Evolutionary conservation across 2,113 vertebrate species (phyloP), one percentile per base, ranked within the genome.

Genomic region (Trogon surrucura): DNA sequence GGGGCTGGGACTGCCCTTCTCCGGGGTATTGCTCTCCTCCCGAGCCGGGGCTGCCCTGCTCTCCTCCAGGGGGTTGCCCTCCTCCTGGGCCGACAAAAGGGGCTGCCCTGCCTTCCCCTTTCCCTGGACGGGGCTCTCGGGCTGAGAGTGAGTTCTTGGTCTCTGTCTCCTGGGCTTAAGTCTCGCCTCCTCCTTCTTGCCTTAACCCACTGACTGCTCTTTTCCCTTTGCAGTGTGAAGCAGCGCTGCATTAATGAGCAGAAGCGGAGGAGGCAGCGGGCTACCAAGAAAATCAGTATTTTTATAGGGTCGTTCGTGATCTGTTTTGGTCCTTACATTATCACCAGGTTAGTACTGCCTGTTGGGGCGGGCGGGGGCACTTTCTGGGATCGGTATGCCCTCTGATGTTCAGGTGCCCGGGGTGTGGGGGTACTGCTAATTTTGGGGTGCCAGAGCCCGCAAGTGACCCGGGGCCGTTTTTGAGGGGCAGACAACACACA

Each of bases 301-400:
- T 98, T 98, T 96, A 98, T 98, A 50, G 98, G 98, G 27, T 98
- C 99, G 4, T 98, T 98, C 80, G 85, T 98, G 86, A 56, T 98
- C 90, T 98, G 98, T 97, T 99, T 98, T 92, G 98, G 98, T 86
- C 98, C 98, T 34, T 98, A 98, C 53, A 98, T 98, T 61, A 98
- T 98, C 85, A 99, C 98, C 84, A 98, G 98, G 98, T 98, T 96
- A 97, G 98, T 96, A 81, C 77, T 2, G 4, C 45, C 78, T 85
- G 6, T 32, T n/a, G 65, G 73, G 83, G 14, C 67, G 34, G 29
- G 77, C 4, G 13, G 36, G 36, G 36, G 36, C 36, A 21, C 44
- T 82, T 79, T 2, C 41, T 0, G 4, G 57, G 16, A 65, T 41
- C 10, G 2, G 19, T 27, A 5, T 69, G 34, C 18, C 16, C 21